phyloP scores from a whole-genome alignment of 2,113 vertebrate genomes.

The Crotophaga sulcirostris region DNA sequence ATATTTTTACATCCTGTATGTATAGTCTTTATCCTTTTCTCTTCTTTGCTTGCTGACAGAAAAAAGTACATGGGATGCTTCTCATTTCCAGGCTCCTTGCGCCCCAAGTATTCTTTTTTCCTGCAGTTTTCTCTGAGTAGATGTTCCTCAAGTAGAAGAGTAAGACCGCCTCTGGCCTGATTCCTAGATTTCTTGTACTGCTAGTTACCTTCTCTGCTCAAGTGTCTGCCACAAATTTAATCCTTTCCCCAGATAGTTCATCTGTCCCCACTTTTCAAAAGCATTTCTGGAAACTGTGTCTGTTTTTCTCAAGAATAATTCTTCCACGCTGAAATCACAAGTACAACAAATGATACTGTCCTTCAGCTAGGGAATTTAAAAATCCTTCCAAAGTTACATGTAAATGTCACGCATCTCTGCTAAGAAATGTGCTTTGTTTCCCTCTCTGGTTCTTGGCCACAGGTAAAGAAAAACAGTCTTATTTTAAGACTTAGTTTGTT shows the following conservation, averaged over 20 bases:
- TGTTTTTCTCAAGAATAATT: constrained; percentile 37
- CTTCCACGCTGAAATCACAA: constrained; percentile 25
- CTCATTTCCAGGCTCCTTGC: not conserved
- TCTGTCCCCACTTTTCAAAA: constrained; percentile 3
- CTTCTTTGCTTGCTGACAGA: not conserved
- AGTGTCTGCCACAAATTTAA: not conserved
- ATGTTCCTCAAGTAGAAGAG: not conserved
- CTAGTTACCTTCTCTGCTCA: not conserved
- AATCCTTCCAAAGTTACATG: not conserved
- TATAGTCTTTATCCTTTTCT: not conserved
- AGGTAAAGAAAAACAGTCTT: constrained; percentile 1
- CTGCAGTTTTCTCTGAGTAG: not conserved
- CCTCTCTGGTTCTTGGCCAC: not conserved
- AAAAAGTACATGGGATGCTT: not conserved
- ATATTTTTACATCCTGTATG: not conserved
- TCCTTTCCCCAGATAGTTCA: constrained; percentile 12
- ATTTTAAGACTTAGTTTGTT: constrained; percentile 17
- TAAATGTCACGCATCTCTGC: not conserved
- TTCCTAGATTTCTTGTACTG: not conserved
- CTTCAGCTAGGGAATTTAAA: constrained; percentile 14
- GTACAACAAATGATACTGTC: constrained; percentile 1
- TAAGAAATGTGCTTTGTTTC: not conserved
- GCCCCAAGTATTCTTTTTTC: not conserved
- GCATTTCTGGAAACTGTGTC: not conserved
- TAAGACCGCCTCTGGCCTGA: not conserved